These are phyloP conservation scores for Scatophagus argus DNA, from an alignment of 2,113 vertebrate species.

Conservation along the genomic window DNA sequence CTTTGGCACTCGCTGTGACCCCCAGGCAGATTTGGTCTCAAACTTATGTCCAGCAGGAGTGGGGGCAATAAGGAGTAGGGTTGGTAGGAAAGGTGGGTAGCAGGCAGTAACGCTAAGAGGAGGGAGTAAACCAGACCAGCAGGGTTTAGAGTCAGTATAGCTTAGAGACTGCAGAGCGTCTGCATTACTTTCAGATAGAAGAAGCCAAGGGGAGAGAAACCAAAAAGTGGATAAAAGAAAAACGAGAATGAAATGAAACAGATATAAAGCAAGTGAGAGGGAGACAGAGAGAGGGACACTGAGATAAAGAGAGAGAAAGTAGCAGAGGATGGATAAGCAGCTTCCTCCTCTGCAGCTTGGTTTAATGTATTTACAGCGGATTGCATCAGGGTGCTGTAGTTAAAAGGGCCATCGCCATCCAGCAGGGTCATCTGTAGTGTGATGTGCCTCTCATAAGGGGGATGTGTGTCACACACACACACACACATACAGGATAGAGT, in stretches of 20 bases:
- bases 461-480: slow-evolving; percentile 46
- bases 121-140: slow-evolving; percentile 7
- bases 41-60: slow-evolving; percentile 56
- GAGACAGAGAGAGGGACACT: slow-evolving; percentile 22
- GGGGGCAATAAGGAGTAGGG: slow-evolving; percentile 41
- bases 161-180: slow-evolving; percentile 29
- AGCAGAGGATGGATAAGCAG: slow-evolving; percentile 63
- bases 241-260: slow-evolving; percentile 32
- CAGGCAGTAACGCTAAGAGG: slow-evolving; percentile 10
- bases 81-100: slow-evolving; percentile 42
- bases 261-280: slow-evolving; percentile 30
- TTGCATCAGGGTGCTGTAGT: slow-evolving; percentile 71
- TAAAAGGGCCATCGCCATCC: slow-evolving; percentile 69
- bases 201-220: slow-evolving; percentile 42
- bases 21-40: slow-evolving; percentile 59
- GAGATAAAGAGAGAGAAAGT: slow-evolving; percentile 33
- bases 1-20: slow-evolving; percentile 82
- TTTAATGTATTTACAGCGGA: slow-evolving; percentile 77
- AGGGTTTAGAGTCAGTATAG: slow-evolving; percentile 17
- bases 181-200: slow-evolving; percentile 50
- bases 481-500: slow-evolving; percentile 23
- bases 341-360: slow-evolving; percentile 67
- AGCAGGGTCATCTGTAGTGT: slow-evolving; percentile 75
- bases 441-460: slow-evolving; percentile 56
- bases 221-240: slow-evolving; percentile 39